Evolutionary conservation across 2,113 vertebrate genomes (phyloP), one percentile per base, ranked within the genome.

Genomic region (Hepsetus odoe): DNA sequence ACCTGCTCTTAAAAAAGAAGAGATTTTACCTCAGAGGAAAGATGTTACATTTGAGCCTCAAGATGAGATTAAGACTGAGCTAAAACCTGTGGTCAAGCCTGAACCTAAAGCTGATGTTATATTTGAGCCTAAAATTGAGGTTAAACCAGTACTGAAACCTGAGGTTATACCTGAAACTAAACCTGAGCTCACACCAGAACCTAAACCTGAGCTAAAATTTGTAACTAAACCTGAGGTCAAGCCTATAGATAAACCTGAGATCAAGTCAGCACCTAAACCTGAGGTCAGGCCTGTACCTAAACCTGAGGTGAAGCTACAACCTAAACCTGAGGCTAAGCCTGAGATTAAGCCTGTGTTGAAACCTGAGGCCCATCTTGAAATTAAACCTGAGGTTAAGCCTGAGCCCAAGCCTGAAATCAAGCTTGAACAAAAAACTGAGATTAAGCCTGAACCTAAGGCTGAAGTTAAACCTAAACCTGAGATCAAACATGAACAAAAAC

Each of bases 181-280:
- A 71, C 18, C 11, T 16, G 20, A 74, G 16, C 24, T 62, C 6
- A 74, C 46, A 24, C 26, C 58, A 33, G 70, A 72, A n/a, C 8
- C 11, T 0, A 72, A 58, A 38, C 32, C 70, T 38, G 32, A 58
- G 6, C 20, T 35, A 1, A 72, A 56, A 28, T 13, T 33, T 40
- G 33, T 56, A 26, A 28, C 46, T 10, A 58, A 56, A 26, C 32
- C n/a, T 40, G 33, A 72, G 51, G 11, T 40, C 14, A 58, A 38
- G 13, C 49, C 30, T 32, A 7, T 42, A 24, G 35, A 35, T 20
- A 69, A 32, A 51, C 80, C 84, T 46, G 80, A 30, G 59, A 56
- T 62, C 64, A 71, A 53, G 20, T 70, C 85, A 74, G 86, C 87
- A 74, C 74, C 86, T 62, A 86, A 85, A 80, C 72, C 75, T 6